These are phyloP conservation scores for Halcyon badia DNA, from an alignment of 2,797 vertebrate genomes.

Conservation along the genomic window DNA sequence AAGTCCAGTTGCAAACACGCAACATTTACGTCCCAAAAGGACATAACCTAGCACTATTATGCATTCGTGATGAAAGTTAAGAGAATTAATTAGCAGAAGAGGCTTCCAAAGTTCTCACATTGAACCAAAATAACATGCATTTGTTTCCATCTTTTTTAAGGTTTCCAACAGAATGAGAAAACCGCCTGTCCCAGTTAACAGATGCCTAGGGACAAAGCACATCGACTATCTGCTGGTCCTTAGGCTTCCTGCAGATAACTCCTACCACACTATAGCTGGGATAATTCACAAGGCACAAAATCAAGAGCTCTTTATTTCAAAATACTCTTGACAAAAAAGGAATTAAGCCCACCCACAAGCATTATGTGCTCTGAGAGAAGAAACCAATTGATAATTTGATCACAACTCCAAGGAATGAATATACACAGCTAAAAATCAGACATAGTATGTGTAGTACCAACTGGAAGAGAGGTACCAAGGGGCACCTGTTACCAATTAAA, in stretches of 20 bases:
- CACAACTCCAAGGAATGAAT: not conserved
- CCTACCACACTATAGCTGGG: not conserved
- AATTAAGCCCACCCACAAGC: not conserved
- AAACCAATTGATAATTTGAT: not conserved
- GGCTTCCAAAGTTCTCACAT: not conserved
- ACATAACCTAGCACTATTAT: fast-evolving
- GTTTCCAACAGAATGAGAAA: not conserved
- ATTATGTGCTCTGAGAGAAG: not conserved
- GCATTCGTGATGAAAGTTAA: not conserved
- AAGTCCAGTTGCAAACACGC: not conserved
- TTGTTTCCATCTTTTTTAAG: not conserved
- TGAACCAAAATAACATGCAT: not conserved
- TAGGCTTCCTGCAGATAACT: fast-evolving
- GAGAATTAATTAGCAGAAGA: not conserved
- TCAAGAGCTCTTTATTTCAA: not conserved
- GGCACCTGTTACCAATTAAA: not conserved
- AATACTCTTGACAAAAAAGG: not conserved
- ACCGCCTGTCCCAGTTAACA: not conserved
- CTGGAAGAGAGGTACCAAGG: not conserved
- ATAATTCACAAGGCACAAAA: not conserved
- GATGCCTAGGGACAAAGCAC: not conserved
- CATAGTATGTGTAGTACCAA: fast-evolving
- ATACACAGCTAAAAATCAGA: not conserved
- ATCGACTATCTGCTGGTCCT: not conserved
- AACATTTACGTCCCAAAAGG: not conserved